Conservation (phyloP, 2,797 vertebrate genomes). For the Poecilia wingei region DNA sequence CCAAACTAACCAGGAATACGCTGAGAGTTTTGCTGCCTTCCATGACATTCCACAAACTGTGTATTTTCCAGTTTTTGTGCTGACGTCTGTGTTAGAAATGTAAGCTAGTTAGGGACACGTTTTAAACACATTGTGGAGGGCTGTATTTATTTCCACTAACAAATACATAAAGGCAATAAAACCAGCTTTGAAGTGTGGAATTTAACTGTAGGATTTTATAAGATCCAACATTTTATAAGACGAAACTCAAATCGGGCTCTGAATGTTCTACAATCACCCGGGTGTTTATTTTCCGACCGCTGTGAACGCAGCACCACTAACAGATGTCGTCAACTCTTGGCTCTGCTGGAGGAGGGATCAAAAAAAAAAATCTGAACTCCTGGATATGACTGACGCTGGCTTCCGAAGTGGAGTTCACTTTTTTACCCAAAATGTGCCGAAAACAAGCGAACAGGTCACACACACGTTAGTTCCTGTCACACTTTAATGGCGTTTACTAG, state of each 20-base stretch:
- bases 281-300: neutral
- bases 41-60: neutral
- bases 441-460: neutral
- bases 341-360: constrained; percentile 46
- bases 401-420: constrained; percentile 36
- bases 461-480: constrained; percentile 17
- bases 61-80: neutral
- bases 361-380: constrained; percentile 60
- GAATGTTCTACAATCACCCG: neutral
- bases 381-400: constrained; percentile 47
- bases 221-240: neutral
- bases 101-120: neutral
- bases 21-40: neutral
- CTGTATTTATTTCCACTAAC: too few relatives aligned
- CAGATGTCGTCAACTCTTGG: constrained; percentile 73
- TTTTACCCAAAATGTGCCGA: constrained; percentile 41
- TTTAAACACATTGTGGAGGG: neutral
- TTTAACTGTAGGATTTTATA: neutral
- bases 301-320: constrained; percentile 47
- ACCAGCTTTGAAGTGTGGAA: too few relatives aligned
- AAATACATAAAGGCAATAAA: neutral
- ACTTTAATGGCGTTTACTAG: neutral
- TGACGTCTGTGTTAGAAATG: neutral
- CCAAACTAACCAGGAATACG: neutral
- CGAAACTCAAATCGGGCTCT: neutral